Evolutionary conservation across 2,797 vertebrate genomes (phyloP), one percentile per base, ranked within the genome.

Genomic region (Thunnus albacares): DNA sequence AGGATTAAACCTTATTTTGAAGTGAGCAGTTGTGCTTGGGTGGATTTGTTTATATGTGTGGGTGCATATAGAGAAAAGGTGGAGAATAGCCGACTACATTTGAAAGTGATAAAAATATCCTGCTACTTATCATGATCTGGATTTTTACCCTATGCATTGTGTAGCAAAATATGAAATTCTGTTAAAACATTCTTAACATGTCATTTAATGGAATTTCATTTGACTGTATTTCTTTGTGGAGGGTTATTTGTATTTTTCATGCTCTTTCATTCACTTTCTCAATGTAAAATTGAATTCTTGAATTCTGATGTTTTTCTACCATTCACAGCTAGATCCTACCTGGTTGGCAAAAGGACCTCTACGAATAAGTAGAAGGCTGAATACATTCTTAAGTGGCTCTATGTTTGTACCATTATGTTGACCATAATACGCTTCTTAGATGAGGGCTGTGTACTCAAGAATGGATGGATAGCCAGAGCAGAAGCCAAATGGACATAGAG

Each of bases 401-500:
- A 61, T 81, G 83, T 89, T 82, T 79, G 74, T 86, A 43, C 78
- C 81, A 86, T 90, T 78, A 77, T 87, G 74, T 79, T 72, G 79
- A 85, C 78, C 79, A 87, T 82, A 79, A 87, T 83, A 75, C 78
- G 76, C 79, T 84, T 71, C 77, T 83, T 58, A 76, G 74, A 83
- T 61, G 73, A 86, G 73, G 47, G 71, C 64, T 84, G 73, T 79
- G 72, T 81, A 55, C 72, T 85, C 51, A 6, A 65, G 80, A 80
- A 77, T 72, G 80, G 88, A 84, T 83, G 83, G 86, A 82, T 78
- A 83, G 72, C 57, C 67, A 17, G 69, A 81, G 77, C 65, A 82
- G 47, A 77, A 80, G 89, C 84, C 92, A 92, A 88, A 75, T 73
- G 83, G 77, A 85, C 80, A 62, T 24, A n/a, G 81, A 87, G 84